Conservation (phyloP, 2,888 invertebrate genomes). For the Xestia c-nigrum region DNA sequence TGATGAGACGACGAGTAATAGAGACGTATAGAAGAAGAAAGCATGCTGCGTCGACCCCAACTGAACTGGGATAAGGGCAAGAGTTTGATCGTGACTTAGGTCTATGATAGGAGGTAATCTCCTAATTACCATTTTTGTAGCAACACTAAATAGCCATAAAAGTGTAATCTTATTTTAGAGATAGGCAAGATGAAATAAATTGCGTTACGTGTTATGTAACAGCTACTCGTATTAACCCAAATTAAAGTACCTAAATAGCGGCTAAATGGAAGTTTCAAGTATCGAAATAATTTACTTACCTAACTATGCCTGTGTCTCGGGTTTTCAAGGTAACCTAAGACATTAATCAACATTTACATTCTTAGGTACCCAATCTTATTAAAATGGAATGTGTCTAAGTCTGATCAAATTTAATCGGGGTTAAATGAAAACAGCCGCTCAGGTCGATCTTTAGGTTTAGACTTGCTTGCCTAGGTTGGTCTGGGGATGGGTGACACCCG, state of each 20-base stretch:
- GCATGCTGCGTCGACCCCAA: too few species aligned
- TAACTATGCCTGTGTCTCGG: not conserved
- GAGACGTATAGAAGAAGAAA: too few species aligned
- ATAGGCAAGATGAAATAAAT: not conserved
- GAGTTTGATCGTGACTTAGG: too few species aligned
- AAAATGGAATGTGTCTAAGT: not conserved
- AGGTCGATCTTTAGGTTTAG: too few species aligned
- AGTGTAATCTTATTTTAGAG: not conserved
- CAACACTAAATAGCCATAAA: not conserved
- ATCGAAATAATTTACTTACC: conserved; percentile 30
- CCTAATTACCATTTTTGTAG: not conserved
- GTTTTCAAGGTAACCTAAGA: conserved; percentile 18
- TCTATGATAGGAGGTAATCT: not conserved
- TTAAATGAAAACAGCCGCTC: too few species aligned
- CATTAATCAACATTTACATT: conserved; percentile 11
- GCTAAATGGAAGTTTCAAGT: conserved; percentile 31
- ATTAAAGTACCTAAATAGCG: conserved; percentile 29
- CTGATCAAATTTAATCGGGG: too few species aligned
- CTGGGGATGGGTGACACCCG: too few species aligned
- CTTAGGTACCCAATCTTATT: not conserved
- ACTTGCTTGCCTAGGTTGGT: too few species aligned
- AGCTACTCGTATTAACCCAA: conserved; percentile 14
- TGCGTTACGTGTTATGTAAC: not conserved
- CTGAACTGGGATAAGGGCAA: too few species aligned
- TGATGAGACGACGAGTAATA: too few species aligned